Percentiles rank a stretch among this genome's conserved stretches.
Evolutionary conservation across 2,113 vertebrate species (phyloP).

Genomic region (Heteronetta atricapilla): DNA sequence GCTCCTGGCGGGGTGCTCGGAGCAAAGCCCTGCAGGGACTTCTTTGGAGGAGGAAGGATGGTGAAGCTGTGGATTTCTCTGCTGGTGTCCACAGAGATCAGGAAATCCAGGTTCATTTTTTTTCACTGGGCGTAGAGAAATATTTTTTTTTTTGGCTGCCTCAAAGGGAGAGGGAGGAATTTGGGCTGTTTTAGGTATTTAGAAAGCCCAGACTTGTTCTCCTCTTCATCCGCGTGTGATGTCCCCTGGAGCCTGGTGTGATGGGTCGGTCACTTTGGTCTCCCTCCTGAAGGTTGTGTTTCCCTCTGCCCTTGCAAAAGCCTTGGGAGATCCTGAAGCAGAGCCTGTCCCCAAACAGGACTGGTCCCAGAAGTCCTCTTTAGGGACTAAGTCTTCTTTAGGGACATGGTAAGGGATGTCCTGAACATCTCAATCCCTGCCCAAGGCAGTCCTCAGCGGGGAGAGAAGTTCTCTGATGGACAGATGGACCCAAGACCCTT

Average conservation of each 20-base stretch:
- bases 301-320: background rate
- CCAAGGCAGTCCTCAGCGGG: background rate
- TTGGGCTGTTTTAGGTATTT: background rate
- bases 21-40: background rate
- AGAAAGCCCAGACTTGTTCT: background rate
- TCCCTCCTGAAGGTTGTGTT: background rate
- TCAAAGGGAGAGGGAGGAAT: background rate
- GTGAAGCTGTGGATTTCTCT: background rate
- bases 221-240: background rate
- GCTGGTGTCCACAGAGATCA: background rate
- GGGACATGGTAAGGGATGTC: rapidly evolving
- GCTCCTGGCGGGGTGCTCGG: background rate
- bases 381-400: background rate
- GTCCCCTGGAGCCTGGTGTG: background rate
- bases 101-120: background rate
- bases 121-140: background rate
- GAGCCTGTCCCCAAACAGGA: background rate
- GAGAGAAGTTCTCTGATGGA: background rate
- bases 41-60: background rate
- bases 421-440: background rate
- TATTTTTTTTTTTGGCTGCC: background rate
- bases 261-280: background rate
- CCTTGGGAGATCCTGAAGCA: background rate
- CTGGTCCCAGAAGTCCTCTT: background rate
- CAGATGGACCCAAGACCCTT: rapidly evolving